Evolutionary conservation across 2,888 invertebrate species (phyloP), one percentile per base, ranked within the genome.

Genomic region (Aromia moschata): DNA sequence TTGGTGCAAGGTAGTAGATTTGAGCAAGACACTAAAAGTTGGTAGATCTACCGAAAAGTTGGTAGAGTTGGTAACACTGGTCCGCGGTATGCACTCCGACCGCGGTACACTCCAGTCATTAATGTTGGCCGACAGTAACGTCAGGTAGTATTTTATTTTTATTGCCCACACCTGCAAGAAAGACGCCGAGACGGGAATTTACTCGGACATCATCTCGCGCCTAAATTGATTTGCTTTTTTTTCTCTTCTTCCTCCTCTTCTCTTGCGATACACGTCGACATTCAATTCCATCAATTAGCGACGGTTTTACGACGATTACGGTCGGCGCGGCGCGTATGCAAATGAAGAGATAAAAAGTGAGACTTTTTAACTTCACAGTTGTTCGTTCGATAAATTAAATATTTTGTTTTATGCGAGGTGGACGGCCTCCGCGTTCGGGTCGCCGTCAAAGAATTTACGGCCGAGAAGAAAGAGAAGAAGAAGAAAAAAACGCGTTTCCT

Each of bases 221-320:
- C 31, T 14, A 45, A 30, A 30, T 45, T 14, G 30, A 30, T 45
- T 45, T 45, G 45, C 15, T 25, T 43, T 43, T 43, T 43, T 43
- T n/a, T n/a, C n/a, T n/a, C n/a, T n/a, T n/a, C n/a, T n/a, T n/a
- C n/a, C n/a, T n/a, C n/a, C n/a, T n/a, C 10, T 43, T 43, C 20
- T n/a, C 20, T 11, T 15, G 11, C n/a, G 45, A 15, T 45, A 11
- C 10, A 30, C 12, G 45, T 45, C 31, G 45, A 45, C 45, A 45
- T 45, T 45, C 45, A 30, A 45, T 45, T 45, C 31, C 11, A 20
- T 45, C 31, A 25, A 45, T 45, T 45, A 45, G 25, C 25, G 45
- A 45, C 12, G 45, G 45, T 45, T 45, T 45, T 18, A 45, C 20
- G 20, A 20, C 45, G 31, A 45, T 45, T 45, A 45, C 14, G 12